Conservation (phyloP, 2,888 invertebrate species). For the Drosophila dives region DNA sequence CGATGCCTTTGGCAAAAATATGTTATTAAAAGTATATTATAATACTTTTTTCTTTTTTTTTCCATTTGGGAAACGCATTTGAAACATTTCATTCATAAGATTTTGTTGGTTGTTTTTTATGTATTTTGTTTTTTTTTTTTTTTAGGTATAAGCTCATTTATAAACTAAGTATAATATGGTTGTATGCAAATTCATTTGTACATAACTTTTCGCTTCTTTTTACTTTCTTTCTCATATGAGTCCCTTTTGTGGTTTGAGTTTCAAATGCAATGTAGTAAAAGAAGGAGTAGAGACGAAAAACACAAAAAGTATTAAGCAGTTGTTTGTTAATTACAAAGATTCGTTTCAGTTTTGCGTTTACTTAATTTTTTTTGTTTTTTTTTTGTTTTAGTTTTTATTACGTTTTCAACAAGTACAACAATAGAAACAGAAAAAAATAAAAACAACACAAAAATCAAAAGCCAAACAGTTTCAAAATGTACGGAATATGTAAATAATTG, state of each 20-base stretch:
- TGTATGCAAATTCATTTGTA: slow-evolving; percentile 68
- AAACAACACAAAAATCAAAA: slow-evolving; percentile 19
- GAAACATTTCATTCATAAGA: slow-evolving; percentile 56
- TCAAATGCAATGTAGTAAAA: slow-evolving; percentile 82
- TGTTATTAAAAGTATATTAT: slow-evolving; percentile 47
- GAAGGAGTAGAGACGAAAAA: slow-evolving; percentile 83
- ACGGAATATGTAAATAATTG: slow-evolving; percentile 4
- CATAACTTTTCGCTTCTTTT: slow-evolving; percentile 82
- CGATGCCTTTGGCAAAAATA: slow-evolving; percentile 32
- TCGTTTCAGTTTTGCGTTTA: slow-evolving; percentile 53
- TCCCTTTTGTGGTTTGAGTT: slow-evolving; percentile 79
- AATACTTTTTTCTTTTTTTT: slow-evolving; percentile 29
- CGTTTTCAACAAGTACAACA: slow-evolving; percentile 29
- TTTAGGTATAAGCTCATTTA: slow-evolving; percentile 52
- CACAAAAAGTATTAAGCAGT: slow-evolving; percentile 82
- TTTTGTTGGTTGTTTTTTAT: slow-evolving; percentile 7
- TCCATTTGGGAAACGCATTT: slow-evolving; percentile 50
- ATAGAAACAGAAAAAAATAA: slow-evolving; percentile 2
- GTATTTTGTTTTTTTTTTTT: slow-evolving; percentile 13
- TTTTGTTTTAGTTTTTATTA: slow-evolving; percentile 14
- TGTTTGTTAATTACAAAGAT: slow-evolving; percentile 72
- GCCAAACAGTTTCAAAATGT: slow-evolving; percentile 17
- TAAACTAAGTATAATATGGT: slow-evolving; percentile 60
- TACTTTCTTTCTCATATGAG: slow-evolving; percentile 84
- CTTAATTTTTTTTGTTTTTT: slow-evolving; percentile 11